phyloP scores from a whole-genome alignment of 2,888 invertebrate species.

The Ernsta delagoae region DNA sequence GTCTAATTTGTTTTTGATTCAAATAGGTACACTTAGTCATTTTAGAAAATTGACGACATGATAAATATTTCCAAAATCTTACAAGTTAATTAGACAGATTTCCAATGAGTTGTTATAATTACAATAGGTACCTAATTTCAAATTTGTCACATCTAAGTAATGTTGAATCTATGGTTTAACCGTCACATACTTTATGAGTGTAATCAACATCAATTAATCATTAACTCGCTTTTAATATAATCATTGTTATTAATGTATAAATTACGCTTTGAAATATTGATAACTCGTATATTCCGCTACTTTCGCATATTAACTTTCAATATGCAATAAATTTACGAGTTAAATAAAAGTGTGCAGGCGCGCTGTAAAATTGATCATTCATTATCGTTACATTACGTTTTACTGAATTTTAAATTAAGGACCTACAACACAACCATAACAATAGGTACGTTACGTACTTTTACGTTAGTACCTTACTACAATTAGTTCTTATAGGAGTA shows the following conservation, averaged over 20 bases:
- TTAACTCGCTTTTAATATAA: conserved; percentile 36
- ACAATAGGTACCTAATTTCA: neutral
- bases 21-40: too few species aligned
- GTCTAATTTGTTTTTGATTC: too few species aligned
- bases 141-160: conserved; percentile 12
- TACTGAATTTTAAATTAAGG: neutral
- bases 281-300: conserved; percentile 31
- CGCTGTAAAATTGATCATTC: conserved; percentile 1
- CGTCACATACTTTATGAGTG: conserved; percentile 25
- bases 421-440: neutral
- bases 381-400: neutral
- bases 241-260: conserved; percentile 36
- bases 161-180: conserved; percentile 21
- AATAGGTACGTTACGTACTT: neutral
- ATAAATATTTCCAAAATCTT: too few species aligned
- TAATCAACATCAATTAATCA: conserved; percentile 35
- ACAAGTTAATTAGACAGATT: neutral
- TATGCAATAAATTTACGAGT: conserved; percentile 36
- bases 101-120: neutral
- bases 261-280: conserved; percentile 31
- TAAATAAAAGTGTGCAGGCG: conserved; percentile 22
- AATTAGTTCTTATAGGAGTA: neutral
- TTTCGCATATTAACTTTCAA: conserved; percentile 33
- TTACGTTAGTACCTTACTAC: neutral
- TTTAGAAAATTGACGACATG: too few species aligned